Conservation (phyloP, 2,797 vertebrate species). For the Pseudochaenichthys georgianus region DNA sequence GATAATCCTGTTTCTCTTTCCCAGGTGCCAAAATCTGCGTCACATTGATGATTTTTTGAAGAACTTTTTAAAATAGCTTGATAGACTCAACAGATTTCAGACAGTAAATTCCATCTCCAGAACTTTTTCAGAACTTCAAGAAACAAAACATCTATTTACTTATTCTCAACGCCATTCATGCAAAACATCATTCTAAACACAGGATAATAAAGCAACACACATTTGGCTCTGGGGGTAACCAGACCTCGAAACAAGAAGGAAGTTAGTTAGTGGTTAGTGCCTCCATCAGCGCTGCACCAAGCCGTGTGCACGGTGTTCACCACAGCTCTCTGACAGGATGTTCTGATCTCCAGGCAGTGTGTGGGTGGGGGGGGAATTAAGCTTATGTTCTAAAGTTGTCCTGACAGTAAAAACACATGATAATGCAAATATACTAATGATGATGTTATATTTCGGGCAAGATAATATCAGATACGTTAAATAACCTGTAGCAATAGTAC, state of each 20-base stretch:
- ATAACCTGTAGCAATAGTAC: not conserved
- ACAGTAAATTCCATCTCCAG: not conserved
- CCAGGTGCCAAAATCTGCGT: not conserved
- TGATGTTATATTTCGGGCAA: too few species aligned
- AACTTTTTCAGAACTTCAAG: not conserved
- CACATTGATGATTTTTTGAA: not conserved
- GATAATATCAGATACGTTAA: not conserved
- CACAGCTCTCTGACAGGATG: slow-evolving; percentile 27
- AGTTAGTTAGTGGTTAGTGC: slow-evolving; percentile 25
- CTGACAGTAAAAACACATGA: not conserved
- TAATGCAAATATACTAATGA: not conserved
- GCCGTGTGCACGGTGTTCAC: slow-evolving; percentile 18
- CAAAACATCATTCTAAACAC: not conserved
- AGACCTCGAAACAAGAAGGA: not conserved
- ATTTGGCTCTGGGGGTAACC: not conserved
- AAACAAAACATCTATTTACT: not conserved
- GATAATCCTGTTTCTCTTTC: too few species aligned
- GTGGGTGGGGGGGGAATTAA: not conserved
- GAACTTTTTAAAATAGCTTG: not conserved
- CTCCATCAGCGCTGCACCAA: slow-evolving; percentile 7
- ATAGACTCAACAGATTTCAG: not conserved
- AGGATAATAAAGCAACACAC: not conserved
- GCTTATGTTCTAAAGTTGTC: not conserved
- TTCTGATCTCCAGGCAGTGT: not conserved
- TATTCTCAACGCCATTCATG: not conserved